Evolutionary conservation across 2,888 invertebrate genomes (phyloP), one percentile per base, ranked within the genome.

Genomic region (Drosophila melanosoma): DNA sequence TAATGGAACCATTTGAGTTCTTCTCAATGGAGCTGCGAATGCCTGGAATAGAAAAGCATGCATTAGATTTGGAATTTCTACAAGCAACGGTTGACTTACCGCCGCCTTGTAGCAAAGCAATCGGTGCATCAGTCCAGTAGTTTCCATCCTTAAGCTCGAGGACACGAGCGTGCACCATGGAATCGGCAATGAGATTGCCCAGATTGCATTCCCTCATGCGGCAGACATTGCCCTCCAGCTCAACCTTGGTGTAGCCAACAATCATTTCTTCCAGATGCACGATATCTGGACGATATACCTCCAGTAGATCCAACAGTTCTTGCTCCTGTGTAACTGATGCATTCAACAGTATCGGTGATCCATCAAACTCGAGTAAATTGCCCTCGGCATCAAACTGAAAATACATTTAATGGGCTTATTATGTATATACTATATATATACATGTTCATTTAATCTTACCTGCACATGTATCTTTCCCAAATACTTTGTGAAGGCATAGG

Each of bases 401-500:
- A n/a, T 5, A 11, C 20, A 45, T 45, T 45, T 10, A 10, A 23
- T 20, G 1, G 1, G 29, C 10, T 60, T 33, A 20, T 8, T 15
- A 23, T 1, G 17, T 11, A 12, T 29, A 2, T 40, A 20, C n/a
- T 29, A 29, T 15, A 20, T 23, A 1, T 23, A 38, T 10, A 29
- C 15, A 15, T 29, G 10, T 12, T 45, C 8, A 15, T 15, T 23
- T 23, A 15, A 20, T 29, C n/a, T 29, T 38, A 92, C 93, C 87
- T 79, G 95, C 77, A 95, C 87, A 71, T 95, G 94, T 33, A 98
- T 93, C 87, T 95, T 95, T 0, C 98, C 98, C 72, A 98, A 93
- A 91, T 98, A 98, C 93, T 98, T 98, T 1, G 98, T 98, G 89
- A 96, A 97, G 0, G 97, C 97, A 88, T 96, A 98, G 0, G 97